phyloP scores from a whole-genome alignment of 2,888 invertebrate genomes.

The Rosalia funebris region DNA sequence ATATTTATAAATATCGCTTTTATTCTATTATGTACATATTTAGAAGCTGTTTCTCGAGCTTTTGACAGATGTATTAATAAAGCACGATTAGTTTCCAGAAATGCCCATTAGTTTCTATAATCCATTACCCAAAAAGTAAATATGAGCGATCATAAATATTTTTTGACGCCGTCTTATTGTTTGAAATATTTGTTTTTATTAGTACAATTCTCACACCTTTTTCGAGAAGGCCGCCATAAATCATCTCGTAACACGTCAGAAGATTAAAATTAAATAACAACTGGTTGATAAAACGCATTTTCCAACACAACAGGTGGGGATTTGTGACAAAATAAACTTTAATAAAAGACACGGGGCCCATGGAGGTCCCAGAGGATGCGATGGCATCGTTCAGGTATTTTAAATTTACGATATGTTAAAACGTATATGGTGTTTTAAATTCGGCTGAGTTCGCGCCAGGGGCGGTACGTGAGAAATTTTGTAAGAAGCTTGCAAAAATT shows the following conservation, averaged over 20 bases:
- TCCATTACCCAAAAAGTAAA: no score
- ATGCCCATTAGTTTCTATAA: no score
- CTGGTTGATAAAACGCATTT: constrained; percentile 45
- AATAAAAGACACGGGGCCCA: constrained; percentile 23
- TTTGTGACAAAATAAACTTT: constrained; percentile 43
- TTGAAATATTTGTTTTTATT: constrained; percentile 10
- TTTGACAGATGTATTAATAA: no score
- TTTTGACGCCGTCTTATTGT: constrained; percentile 12
- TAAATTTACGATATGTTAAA: constrained; percentile 35
- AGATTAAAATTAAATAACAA: constrained; percentile 49
- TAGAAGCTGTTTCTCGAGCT: no score
- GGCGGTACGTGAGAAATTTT: no score
- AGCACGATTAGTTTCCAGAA: no score
- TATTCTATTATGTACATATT: no score
- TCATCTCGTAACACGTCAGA: constrained; percentile 47
- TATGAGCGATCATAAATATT: constrained; percentile 3
- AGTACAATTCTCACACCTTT: constrained; percentile 40
- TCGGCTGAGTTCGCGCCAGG: neutral
- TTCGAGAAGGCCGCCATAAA: constrained; percentile 42
- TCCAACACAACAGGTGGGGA: constrained; percentile 52
- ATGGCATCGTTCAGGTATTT: constrained; percentile 37
- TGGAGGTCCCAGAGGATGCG: constrained; percentile 38
- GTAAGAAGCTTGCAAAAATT: no score
- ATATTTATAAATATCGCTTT: no score
- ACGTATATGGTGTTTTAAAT: neutral